Evolutionary conservation across 2,113 vertebrate genomes (phyloP), one percentile per base, ranked within the genome.

Genomic region (Erythrolamprus reginae): DNA sequence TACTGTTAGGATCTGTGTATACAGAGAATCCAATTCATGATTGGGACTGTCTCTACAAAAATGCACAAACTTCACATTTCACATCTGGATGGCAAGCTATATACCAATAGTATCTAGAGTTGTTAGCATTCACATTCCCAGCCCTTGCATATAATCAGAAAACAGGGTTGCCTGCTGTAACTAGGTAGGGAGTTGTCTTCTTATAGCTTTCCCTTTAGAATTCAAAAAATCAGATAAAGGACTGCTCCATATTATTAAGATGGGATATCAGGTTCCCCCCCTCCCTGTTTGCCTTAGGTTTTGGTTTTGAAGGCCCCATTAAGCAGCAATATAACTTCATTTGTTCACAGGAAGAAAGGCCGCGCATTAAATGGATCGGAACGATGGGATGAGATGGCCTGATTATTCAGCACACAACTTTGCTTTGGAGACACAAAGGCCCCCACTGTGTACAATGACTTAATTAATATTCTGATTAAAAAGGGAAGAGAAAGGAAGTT

Each of bases 381-480:
- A 94, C 86, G 87, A 88, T 87, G 42, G 88, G 91, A 93, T 90
- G 50, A 93, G 58, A 92, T 56, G 82, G 53, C 10, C 21, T 93
- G 55, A 91, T 92, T 94, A 87, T n/a, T 52, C 90, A 90, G 89
- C 89, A 92, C 13, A 50, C 52, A 87, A 13, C 94, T 61, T 91
- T 92, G 92, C 83, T 93, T 95, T 92, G 7, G 94, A 90, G 52
- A 26, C 50, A 87, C 89, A 50, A 90, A 93, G 45, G 56, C 89
- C 50, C 26, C 84, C 17, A 89, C 92, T 42, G 77, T 51, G 93
- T 94, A 90, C 92, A 61, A 15, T 88, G 90, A 91, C 92, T 94
- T 95, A 95, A 96, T 95, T 96, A 95, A 92, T 90, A 87, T 38
- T 92, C 84, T 93, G 33, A 87, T 92, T 91, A 38, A 50, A 58